Evolutionary conservation across 2,888 invertebrate genomes (phyloP), one percentile per base, ranked within the genome.

Genomic region (Apamea monoglypha): DNA sequence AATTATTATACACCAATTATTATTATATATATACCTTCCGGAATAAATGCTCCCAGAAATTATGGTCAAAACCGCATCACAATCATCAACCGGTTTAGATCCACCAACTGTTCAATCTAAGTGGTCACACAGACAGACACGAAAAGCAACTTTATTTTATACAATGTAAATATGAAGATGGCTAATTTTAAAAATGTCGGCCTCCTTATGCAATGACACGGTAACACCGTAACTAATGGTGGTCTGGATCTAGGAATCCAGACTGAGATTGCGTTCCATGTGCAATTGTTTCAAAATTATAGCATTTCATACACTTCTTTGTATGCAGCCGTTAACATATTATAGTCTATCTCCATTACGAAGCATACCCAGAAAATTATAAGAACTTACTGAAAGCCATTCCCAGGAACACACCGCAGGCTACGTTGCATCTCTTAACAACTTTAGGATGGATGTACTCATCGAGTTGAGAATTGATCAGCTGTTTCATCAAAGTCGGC

Each of bases 361-460:
- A 64, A 32, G 21, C 14, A 32, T 36, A 36, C 16, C 6, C 5
- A 32, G 1, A 44, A 44, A 69, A n/a, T 29, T 14, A 10, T 32
- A 67, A 32, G 59, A 82, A 91, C 93, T 91, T 87, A 95, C 95
- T 36, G 6, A 91, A 2, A 29, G 91, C 91, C 12, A 92, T 71
- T 18, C 81, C 67, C 6, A 94, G 14, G 6, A 93, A 83, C 0
- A 86, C 8, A 4, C 89, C 32, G 61, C 92, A 91, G 4, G 88
- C 85, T 1, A 86, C 71, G 18, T 90, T 87, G 75, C 94, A 92
- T 81, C 90, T 93, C 5, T 73, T 77, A 10, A 89, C 86, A 3
- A 94, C 59, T 12, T 69, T 79, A 1, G 82, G 68, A 80, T 95
- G 92, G 2, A 92, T 73, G 64, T 94, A 93, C 40, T 92, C 91